Evolutionary conservation across 1,140 invertebrate genomes (phyloP), one percentile per base, ranked within the genome.

Genomic region (Lepidurus couesii): DNA sequence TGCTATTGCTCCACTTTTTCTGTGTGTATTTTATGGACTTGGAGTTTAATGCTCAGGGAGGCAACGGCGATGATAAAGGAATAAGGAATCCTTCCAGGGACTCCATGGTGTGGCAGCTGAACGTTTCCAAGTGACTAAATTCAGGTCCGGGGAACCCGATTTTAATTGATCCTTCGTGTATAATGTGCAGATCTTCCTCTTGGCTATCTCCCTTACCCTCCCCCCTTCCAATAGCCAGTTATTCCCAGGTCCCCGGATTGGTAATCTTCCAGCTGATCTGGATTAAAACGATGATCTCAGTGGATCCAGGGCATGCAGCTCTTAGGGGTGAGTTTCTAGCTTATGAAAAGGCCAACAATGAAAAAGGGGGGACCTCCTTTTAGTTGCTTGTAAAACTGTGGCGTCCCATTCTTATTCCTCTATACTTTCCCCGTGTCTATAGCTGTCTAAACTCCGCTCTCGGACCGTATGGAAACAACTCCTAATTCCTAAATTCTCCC

Each of bases 201-300:
- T n/a, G n/a, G n/a, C 13, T 65, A 65, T 65, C 16, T 7, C 34
- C 34, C 34, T 34, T 4, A n/a, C 2, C 34, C 34, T 34, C 34
- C 34, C 34, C 34, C 34, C 3, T 16, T 65, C 53, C 16, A 21
- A 21, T 65, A 65, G 53, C 53, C 13, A 21, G 53, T 65, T 34
- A 34, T 34, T 65, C 53, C 53, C 53, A 65, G 53, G 53, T 65
- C 21, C 34, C 34, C 16, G 53, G 53, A 21, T n/a, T 11, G 8
- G 53, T 65, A 65, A 65, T 65, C 53, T 65, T 21, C 53, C 53
- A 65, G 53, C 53, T 65, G 53, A 65, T 65, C 53, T 65, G 53
- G 53, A 65, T 65, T 65, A 65, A 65, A 65, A 65, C 53, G 53
- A 65, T 65, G 53, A 65, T 65, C 53, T 65, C 21, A 65, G n/a